A percentile compares a stretch with the other conserved stretches of the same genome.
Conservation (phyloP, 2,797 vertebrate species). For the Sebastes glaucus region DNA sequence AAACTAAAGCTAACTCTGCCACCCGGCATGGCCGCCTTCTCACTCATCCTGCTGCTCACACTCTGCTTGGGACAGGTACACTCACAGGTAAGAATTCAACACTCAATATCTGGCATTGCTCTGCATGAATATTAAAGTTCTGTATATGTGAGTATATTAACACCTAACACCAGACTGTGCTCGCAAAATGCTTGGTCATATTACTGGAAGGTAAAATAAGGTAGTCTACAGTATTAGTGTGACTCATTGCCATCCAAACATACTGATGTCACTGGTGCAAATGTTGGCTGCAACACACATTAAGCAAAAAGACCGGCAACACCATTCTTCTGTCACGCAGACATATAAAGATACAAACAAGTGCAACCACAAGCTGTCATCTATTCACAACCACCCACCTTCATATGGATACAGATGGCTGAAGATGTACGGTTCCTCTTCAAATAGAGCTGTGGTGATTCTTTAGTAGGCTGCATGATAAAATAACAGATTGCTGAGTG, state of each 20-base stretch:
- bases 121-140: too few species aligned
- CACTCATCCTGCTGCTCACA: constrained; percentile 74
- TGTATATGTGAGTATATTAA: too few species aligned
- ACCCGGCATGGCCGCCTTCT: constrained; percentile 58
- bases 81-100: constrained; percentile 86
- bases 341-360: constrained; percentile 10
- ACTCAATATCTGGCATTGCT: not conserved
- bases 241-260: not conserved
- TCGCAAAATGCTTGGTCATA: not conserved
- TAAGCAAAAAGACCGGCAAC: not conserved
- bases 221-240: not conserved
- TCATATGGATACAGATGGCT: constrained; percentile 21
- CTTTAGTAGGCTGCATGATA: not conserved
- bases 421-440: not conserved
- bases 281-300: not conserved
- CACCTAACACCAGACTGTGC: not conserved
- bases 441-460: not conserved
- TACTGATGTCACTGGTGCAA: not conserved
- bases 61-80: constrained; percentile 77
- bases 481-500: constrained; percentile 1
- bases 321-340: not conserved
- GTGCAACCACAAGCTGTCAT: constrained; percentile 8
- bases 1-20: constrained; percentile 43
- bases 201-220: constrained; percentile 10
- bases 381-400: constrained; percentile 1